These are phyloP conservation scores for Pluvialis apricaria DNA, from an alignment of 2,113 vertebrate genomes.

Conservation along the genomic window DNA sequence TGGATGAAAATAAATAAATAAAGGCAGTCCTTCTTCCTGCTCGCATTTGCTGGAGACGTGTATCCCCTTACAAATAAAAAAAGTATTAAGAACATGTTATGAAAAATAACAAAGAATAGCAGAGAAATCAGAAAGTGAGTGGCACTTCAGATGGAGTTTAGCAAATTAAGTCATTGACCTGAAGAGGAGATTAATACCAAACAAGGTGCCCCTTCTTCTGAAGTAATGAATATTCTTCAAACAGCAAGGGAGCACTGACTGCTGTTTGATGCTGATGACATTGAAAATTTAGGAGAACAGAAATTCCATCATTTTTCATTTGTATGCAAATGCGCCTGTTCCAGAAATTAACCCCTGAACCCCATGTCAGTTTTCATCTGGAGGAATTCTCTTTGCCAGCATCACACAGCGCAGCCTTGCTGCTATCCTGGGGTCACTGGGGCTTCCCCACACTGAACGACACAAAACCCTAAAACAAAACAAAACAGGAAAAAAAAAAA, in stretches of 20 bases:
- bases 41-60: conserved; percentile 65
- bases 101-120: conserved; percentile 81
- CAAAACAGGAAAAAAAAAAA: not conserved
- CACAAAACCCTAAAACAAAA: conserved; percentile 39
- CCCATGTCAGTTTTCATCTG: conserved; percentile 96
- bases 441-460: conserved; percentile 61
- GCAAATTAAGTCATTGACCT: conserved; percentile 96
- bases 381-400: conserved; percentile 78
- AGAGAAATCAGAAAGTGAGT: conserved; percentile 80
- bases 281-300: conserved; percentile 96
- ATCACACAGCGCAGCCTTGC: conserved; percentile 65
- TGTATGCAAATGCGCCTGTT: conserved; percentile 99
- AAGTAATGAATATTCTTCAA: conserved; percentile 94
- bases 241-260: conserved; percentile 77
- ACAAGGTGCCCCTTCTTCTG: conserved; percentile 94
- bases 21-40: not conserved
- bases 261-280: conserved; percentile 93
- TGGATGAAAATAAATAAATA: conserved; percentile 2
- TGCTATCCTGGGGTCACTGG: conserved; percentile 74
- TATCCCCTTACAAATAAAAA: conserved; percentile 75
- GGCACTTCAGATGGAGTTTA: conserved; percentile 87
- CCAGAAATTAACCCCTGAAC: conserved; percentile 99
- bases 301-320: conserved; percentile 99
- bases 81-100: conserved; percentile 76
- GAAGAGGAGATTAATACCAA: conserved; percentile 92